These are phyloP conservation scores for Diarsia rubi DNA, from an alignment of 2,888 invertebrate species.

Conservation along the genomic window DNA sequence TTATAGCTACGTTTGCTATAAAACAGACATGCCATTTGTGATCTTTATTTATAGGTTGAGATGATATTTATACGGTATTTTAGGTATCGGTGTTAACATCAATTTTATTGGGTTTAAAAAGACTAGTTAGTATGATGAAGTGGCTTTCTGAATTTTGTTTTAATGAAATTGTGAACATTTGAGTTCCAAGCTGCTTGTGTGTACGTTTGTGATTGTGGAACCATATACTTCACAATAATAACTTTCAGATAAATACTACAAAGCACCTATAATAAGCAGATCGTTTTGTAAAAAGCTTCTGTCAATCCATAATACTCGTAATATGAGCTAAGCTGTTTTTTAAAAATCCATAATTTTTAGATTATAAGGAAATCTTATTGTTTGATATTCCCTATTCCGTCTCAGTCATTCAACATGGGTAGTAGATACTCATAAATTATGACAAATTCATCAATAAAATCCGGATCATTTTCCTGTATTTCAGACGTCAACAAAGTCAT, in stretches of 20 bases:
- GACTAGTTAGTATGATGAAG: background rate
- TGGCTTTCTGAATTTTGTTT: background rate
- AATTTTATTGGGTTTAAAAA: background rate
- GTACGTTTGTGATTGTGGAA: background rate
- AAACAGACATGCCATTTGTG: slow-evolving; percentile 42
- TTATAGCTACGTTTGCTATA: slow-evolving; percentile 48
- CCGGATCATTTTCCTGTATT: slow-evolving; percentile 67
- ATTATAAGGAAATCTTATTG: background rate
- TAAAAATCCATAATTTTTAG: background rate
- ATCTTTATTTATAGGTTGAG: slow-evolving; percentile 49
- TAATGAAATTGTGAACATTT: background rate
- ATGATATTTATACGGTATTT: slow-evolving; percentile 35
- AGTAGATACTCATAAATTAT: background rate
- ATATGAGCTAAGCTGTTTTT: background rate
- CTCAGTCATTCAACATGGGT: background rate
- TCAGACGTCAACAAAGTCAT: slow-evolving; percentile 59
- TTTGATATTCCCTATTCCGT: background rate
- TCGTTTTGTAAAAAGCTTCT: background rate
- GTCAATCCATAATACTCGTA: background rate
- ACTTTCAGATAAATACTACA: background rate
- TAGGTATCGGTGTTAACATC: slow-evolving; percentile 21
- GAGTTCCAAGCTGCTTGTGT: background rate
- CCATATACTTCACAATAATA: background rate
- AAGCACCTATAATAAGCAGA: background rate
- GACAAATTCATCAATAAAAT: slow-evolving; percentile 43